Evolutionary conservation across 2,888 invertebrate species (phyloP).

Genomic region (Hecatera dysodea): DNA sequence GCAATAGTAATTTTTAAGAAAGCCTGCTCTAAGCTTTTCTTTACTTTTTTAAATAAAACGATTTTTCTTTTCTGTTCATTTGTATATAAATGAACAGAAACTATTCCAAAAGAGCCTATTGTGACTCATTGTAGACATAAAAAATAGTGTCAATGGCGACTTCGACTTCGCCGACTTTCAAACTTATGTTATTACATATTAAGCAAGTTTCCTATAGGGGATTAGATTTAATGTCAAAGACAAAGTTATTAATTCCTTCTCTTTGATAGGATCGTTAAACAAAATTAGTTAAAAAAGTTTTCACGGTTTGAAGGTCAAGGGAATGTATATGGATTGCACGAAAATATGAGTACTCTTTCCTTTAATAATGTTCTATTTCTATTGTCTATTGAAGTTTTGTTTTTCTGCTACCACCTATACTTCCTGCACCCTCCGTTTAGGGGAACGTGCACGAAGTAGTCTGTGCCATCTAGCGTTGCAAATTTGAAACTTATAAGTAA

Average conservation of each 20-base stretch:
- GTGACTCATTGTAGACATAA: conserved; percentile 8
- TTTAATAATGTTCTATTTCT: too few relatives aligned
- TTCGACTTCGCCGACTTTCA: conserved; percentile 17
- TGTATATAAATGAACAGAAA: conserved; percentile 42
- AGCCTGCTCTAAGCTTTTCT: neutral
- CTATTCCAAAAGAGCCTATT: neutral
- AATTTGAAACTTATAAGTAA: too few relatives aligned
- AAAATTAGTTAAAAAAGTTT: neutral
- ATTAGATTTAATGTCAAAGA: neutral
- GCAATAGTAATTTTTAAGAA: neutral
- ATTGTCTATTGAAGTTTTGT: too few relatives aligned
- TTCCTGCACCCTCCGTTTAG: too few relatives aligned
- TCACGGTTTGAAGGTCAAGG: neutral
- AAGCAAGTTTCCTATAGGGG: neutral
- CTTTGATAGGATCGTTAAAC: conserved; percentile 10
- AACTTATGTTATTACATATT: conserved; percentile 15
- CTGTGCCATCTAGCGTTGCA: too few relatives aligned
- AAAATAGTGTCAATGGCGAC: conserved; percentile 43
- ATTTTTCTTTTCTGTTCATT: too few relatives aligned
- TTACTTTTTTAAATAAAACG: too few relatives aligned
- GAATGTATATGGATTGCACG: too few relatives aligned
- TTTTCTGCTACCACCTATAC: too few relatives aligned
- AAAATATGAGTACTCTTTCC: too few relatives aligned
- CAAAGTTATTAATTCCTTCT: conserved; percentile 12
- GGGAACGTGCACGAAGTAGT: too few relatives aligned